These are phyloP conservation scores for Jacana jacana DNA, from an alignment of 2,113 vertebrate species.

Conservation along the genomic window DNA sequence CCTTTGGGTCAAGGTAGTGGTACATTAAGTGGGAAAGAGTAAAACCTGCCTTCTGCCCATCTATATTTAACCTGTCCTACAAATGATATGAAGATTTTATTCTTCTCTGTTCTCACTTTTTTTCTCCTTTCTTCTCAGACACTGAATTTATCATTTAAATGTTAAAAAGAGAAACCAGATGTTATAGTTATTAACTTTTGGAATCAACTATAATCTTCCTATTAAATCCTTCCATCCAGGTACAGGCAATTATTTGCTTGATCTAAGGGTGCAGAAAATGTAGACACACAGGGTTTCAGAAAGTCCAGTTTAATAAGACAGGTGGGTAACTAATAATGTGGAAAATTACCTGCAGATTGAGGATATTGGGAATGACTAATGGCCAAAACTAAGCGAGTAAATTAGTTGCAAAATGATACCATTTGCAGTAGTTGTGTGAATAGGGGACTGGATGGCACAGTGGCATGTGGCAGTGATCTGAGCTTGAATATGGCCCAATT, in stretches of 20 bases:
- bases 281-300: slow-evolving; percentile 78
- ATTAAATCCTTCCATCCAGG: slow-evolving; percentile 83
- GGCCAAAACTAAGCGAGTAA: slow-evolving; percentile 83
- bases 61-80: slow-evolving; percentile 57
- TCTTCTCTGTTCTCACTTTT: slow-evolving; percentile 50
- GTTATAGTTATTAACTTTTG: slow-evolving; percentile 83
- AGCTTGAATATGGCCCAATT: slow-evolving; percentile 71
- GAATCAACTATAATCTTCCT: slow-evolving; percentile 81
- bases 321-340: slow-evolving; percentile 88
- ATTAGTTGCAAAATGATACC: slow-evolving; percentile 87
- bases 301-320: slow-evolving; percentile 87
- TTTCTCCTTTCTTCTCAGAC: slow-evolving; percentile 39
- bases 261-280: slow-evolving; percentile 80
- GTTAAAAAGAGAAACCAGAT: slow-evolving; percentile 82
- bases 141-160: slow-evolving; percentile 74
- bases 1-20: slow-evolving; percentile 54
- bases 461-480: slow-evolving; percentile 78
- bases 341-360: slow-evolving; percentile 89
- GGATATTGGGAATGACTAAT: slow-evolving; percentile 86
- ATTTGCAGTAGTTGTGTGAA: slow-evolving; percentile 79
- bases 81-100: slow-evolving; percentile 61
- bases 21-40: slow-evolving; percentile 43
- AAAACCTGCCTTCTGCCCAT: slow-evolving; percentile 58
- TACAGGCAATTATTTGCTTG: slow-evolving; percentile 81
- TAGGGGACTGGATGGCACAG: slow-evolving; percentile 74